phyloP scores from a whole-genome alignment of 2,888 invertebrate genomes.

The Beris morrisii region DNA sequence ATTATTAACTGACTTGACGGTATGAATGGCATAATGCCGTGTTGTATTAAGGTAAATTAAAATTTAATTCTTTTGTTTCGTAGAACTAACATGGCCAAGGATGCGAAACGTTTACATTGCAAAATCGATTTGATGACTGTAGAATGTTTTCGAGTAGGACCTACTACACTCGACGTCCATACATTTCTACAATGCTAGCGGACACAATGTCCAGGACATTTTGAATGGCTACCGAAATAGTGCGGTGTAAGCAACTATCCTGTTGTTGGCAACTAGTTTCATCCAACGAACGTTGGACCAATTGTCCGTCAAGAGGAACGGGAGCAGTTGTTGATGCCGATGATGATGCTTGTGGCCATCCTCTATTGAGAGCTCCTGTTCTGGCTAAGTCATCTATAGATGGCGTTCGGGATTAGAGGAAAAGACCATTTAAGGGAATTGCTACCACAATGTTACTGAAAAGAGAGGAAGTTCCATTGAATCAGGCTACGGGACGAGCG shows the following conservation, averaged over 20 bases:
- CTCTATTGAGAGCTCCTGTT: neutral
- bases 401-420: slow-evolving; percentile 23
- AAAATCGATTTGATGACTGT: slow-evolving; percentile 8
- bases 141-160: neutral
- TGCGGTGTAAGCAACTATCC: slow-evolving; percentile 30
- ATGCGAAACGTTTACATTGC: slow-evolving; percentile 3
- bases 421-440: slow-evolving; percentile 27
- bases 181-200: slow-evolving; percentile 19
- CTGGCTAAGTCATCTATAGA: slow-evolving; percentile 7
- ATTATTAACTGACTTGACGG: too few relatives aligned
- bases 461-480: slow-evolving; percentile 20
- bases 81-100: neutral
- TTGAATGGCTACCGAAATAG: slow-evolving; percentile 31
- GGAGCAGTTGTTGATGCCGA: slow-evolving; percentile 24
- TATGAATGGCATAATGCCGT: neutral
- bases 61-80: slow-evolving; percentile 23
- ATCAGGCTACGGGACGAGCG: neutral
- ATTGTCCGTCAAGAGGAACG: slow-evolving; percentile 23
- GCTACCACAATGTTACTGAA: slow-evolving; percentile 16
- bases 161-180: slow-evolving; percentile 12
- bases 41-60: slow-evolving; percentile 4
- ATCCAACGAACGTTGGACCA: slow-evolving; percentile 10
- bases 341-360: slow-evolving; percentile 12
- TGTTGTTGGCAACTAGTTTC: slow-evolving; percentile 32
- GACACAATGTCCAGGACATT: slow-evolving; percentile 28